A percentile compares a stretch with the other conserved stretches of the same genome.
phyloP scores from a whole-genome alignment of 2,888 invertebrate species.

The Polydrusus cervinus region DNA sequence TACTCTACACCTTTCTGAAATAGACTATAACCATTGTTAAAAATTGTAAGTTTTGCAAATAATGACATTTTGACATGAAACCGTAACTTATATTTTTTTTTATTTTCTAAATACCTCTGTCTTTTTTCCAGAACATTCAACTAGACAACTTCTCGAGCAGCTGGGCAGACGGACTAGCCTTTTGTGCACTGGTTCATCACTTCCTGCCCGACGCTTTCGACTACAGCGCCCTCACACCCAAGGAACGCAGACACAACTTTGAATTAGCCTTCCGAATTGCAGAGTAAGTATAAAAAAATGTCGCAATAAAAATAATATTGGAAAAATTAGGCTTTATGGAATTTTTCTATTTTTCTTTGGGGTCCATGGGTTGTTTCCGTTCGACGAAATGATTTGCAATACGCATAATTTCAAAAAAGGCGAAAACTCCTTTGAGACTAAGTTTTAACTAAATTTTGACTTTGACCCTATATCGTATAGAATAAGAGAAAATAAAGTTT shows the following conservation, averaged over 20 bases:
- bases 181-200: slow-evolving; percentile 99
- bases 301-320: neutral
- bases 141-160: slow-evolving; percentile 98
- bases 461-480: no score
- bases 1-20: no score
- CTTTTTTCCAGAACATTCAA: slow-evolving; percentile 87
- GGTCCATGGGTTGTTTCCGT: no score
- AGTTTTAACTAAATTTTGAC: no score
- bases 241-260: slow-evolving; percentile 94
- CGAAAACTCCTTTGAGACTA: no score
- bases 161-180: slow-evolving; percentile 99
- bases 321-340: neutral
- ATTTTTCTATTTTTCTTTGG: neutral
- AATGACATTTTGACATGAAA: no score
- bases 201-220: slow-evolving; percentile 98
- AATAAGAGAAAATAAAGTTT: no score
- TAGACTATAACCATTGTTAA: no score
- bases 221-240: slow-evolving; percentile 90
- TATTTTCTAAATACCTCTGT: slow-evolving; percentile 1
- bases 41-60: no score
- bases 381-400: no score
- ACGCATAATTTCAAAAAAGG: no score
- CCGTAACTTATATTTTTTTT: no score
- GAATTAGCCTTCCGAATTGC: slow-evolving; percentile 98
- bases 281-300: slow-evolving; percentile 85